Evolutionary conservation across 2,888 invertebrate species (phyloP).

Genomic region (Ormyrus thymus): DNA sequence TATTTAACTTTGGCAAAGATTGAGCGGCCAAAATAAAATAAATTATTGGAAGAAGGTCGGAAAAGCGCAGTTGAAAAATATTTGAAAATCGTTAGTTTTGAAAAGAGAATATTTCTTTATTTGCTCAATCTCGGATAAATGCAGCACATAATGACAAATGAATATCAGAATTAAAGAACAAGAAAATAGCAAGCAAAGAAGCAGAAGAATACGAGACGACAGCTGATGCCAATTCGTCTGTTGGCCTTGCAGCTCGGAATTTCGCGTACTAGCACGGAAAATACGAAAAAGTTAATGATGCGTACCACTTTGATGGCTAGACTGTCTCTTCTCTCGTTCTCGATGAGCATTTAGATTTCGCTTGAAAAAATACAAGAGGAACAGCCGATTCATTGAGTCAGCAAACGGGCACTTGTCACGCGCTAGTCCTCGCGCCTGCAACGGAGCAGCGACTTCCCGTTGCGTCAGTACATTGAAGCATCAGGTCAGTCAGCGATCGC

Average conservation of each 20-base stretch:
- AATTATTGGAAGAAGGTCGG: too few species aligned
- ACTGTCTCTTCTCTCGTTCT: neutral
- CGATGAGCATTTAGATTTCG: neutral
- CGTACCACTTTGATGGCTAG: neutral
- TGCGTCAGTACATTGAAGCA: constrained; percentile 25
- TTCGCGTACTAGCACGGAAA: neutral
- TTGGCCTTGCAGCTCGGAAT: neutral
- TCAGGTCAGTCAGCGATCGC: neutral
- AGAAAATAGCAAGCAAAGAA: neutral
- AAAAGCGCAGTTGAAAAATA: too few species aligned
- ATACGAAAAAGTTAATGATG: neutral
- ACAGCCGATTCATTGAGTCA: neutral
- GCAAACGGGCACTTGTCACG: neutral
- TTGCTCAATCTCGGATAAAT: too few species aligned
- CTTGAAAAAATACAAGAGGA: neutral
- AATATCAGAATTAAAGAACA: too few species aligned
- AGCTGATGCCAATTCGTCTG: constrained; percentile 5
- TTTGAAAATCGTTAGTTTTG: too few species aligned
- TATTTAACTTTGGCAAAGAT: too few species aligned
- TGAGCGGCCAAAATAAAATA: too few species aligned
- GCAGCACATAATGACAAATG: too few species aligned
- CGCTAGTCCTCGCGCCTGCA: neutral
- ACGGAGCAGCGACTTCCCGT: constrained; percentile 38
- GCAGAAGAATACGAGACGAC: neutral
- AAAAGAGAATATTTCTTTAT: too few species aligned